Evolutionary conservation across 2,797 vertebrate species (phyloP), one percentile per base, ranked within the genome.

Genomic region (Acomys russatus): DNA sequence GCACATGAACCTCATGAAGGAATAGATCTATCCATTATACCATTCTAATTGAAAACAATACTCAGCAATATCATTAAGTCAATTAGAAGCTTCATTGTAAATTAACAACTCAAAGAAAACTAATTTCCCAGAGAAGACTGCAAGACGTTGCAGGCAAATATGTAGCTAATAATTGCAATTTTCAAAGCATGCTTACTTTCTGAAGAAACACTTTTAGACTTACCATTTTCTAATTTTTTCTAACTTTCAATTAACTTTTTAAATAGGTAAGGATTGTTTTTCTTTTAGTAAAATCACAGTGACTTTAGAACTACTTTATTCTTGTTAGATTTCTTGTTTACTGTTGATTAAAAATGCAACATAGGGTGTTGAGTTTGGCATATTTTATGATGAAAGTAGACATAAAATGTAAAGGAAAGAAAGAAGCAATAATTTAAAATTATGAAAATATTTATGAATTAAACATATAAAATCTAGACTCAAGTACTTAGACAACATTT

Each of bases 21-120:
- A 28, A 88, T 96, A 68, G 68, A 96, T 95, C 95, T 95, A 78
- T 96, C 77, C 51, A 87, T 88, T 86, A 23, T 33, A 66, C 51
- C 63, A 6, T 73, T 93, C 64, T 97, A 97, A 97, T 94, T 96
- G 96, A 96, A 97, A 95, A 95, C 82, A 88, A 95, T 95, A 96
- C 94, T 97, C 70, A 93, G 89, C 15, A 91, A 85, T 95, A 90
- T 33, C 77, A 97, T 95, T 97, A 97, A 96, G 73, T 90, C 91
- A 97, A 97, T 95, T 97, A 95, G 84, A 97, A 96, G 28, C 54
- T 91, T 28, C 87, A 92, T 92, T 95, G 74, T 95, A 97, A 98
- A 97, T 95, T 93, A 97, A 85, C 79, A 97, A 94, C 78, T 90
- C 92, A 90, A 94, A 96, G 70, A 96, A 97, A 97, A 88, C 92